Conservation (phyloP, 2,888 invertebrate species). For the Agonopterix subpropinquella region DNA sequence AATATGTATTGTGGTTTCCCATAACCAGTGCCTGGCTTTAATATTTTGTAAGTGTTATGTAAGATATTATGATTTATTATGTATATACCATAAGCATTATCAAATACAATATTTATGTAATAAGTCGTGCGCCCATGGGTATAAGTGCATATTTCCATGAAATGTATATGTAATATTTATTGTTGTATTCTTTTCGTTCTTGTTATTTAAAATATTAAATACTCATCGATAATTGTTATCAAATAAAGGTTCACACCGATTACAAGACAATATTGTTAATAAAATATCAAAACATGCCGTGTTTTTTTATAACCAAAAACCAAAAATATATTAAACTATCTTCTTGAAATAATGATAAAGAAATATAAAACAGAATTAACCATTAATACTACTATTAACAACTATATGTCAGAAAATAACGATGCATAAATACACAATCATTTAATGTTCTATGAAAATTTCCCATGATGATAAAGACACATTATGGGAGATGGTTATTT, state of each 20-base stretch:
- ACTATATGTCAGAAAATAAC: no score
- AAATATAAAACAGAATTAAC: not conserved
- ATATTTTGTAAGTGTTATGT: constrained; percentile 51
- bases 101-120: not conserved
- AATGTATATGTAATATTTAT: not conserved
- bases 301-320: constrained; percentile 17
- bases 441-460: not conserved
- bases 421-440: no score
- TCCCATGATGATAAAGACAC: not conserved
- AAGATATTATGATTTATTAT: constrained; percentile 26
- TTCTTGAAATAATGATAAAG: not conserved
- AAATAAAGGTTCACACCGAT: not conserved
- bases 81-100: constrained; percentile 11
- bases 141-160: not conserved
- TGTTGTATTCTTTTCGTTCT: not conserved
- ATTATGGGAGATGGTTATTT: constrained; percentile 3
- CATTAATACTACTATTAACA: no score
- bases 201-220: not conserved
- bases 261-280: constrained; percentile 19
- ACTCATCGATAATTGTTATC: not conserved
- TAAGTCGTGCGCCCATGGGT: constrained; percentile 8
- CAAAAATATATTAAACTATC: not conserved
- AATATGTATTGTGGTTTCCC: constrained; percentile 22
- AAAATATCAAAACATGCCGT: constrained; percentile 28
- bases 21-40: constrained; percentile 57